phyloP scores from a whole-genome alignment of 2,113 vertebrate species.

The Laterallus jamaicensis region DNA sequence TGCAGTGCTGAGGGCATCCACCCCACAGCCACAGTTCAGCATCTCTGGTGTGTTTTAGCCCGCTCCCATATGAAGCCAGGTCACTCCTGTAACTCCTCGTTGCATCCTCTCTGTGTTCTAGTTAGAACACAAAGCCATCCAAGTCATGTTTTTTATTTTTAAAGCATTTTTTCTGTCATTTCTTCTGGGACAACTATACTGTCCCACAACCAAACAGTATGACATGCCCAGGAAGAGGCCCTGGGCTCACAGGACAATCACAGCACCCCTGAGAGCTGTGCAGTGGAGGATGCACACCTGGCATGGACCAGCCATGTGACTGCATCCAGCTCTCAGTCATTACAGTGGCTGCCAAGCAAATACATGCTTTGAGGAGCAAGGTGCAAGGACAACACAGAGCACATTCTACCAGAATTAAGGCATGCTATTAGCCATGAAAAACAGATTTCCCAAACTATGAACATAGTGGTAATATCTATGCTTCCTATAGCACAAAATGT shows the following conservation, averaged over 20 bases:
- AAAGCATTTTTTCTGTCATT: neutral
- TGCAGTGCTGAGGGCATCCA: neutral
- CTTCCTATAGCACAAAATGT: neutral
- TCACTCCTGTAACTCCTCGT: neutral
- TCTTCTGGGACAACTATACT: neutral
- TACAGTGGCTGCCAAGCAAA: neutral
- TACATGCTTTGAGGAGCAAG: rapidly evolving
- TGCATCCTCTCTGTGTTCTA: neutral
- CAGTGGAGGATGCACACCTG: neutral
- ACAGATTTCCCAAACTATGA: neutral
- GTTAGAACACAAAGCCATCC: rapidly evolving
- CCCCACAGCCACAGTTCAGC: neutral
- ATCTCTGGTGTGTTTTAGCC: neutral
- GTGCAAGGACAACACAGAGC: neutral
- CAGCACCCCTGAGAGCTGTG: neutral
- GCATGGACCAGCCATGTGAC: rapidly evolving
- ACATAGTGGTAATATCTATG: neutral
- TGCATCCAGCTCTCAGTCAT: neutral
- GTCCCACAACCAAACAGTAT: neutral
- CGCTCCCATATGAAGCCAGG: neutral
- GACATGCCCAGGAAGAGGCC: neutral
- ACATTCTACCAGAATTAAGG: neutral
- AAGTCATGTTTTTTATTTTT: rapidly evolving
- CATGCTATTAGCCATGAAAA: neutral
- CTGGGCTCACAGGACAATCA: neutral